Evolutionary conservation across 2,113 vertebrate genomes (phyloP), one percentile per base, ranked within the genome.

Genomic region (Apodemus sylvaticus): DNA sequence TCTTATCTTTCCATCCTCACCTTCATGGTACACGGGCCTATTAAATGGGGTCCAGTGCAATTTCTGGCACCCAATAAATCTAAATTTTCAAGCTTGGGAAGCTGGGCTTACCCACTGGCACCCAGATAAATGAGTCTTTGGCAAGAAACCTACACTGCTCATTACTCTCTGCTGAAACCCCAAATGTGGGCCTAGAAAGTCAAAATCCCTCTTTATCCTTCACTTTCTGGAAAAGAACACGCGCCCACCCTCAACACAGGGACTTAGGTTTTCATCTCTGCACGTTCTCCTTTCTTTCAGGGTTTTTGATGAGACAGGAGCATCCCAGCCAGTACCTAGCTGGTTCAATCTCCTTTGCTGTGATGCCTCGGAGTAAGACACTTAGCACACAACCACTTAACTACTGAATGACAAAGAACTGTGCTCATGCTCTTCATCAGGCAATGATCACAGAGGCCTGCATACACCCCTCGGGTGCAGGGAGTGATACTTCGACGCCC

Each of bases 1-100:
- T 97, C 97, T 22, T 36, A 82, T 17, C 29, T 82, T 90, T 93
- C 86, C 88, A 71, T 78, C 96, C 86, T 96, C 93, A 95, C 98
- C 97, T 98, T 98, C 93, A 91, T 62, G 96, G 93, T 97, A 60
- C 95, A 78, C 86, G 74, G 97, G 62, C 94, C 96, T 95, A 96
- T 98, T 98, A 98, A 98, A 98, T 86, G 94, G 89, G 96, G 96
- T 97, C 96, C 95, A 91, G 97, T 97, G 91, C 94, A 94, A 96
- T 96, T 98, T 98, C 89, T 98, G 98, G 97, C 97, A 97, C 95
- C 94, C 97, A 98, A 98, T 98, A 98, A 98, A 99, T 98, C 98
- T 99, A 98, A 98, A 98, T 98, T 98, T 98, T 98, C 98, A 97
- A 98, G 98, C 98, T 95, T 97, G 97, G 98, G 97, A 98, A 98